Evolutionary conservation across 1,140 invertebrate species (phyloP).

Genomic region (Philaenus spumarius): DNA sequence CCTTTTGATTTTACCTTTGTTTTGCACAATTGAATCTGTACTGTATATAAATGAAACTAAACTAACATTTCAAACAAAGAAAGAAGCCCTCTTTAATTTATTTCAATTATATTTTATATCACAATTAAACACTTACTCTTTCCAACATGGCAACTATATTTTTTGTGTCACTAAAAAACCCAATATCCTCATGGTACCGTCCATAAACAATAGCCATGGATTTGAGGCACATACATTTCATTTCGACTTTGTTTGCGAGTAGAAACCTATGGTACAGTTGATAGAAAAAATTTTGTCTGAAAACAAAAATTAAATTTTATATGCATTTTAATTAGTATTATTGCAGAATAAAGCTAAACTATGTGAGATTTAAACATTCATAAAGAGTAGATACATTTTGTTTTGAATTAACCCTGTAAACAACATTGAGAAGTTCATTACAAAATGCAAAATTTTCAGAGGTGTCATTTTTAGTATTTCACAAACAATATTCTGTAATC

Average conservation of each 20-base stretch:
- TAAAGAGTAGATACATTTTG: too few relatives aligned
- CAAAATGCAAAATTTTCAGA: too few relatives aligned
- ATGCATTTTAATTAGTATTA: too few relatives aligned
- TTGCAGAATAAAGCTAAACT: too few relatives aligned
- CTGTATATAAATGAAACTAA: neutral
- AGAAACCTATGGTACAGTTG: conserved; percentile 97
- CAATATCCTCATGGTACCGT: conserved; percentile 93
- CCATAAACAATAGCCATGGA: conserved; percentile 98
- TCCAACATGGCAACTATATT: conserved; percentile 95
- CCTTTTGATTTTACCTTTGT: neutral
- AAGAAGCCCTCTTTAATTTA: too few relatives aligned
- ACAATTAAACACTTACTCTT: conserved; percentile 50
- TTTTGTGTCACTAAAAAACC: conserved; percentile 93
- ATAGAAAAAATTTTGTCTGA: conserved; percentile 94
- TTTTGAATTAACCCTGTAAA: too few relatives aligned
- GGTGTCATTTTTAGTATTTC: too few relatives aligned
- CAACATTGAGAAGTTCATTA: too few relatives aligned
- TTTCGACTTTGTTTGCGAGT: conserved; percentile 80
- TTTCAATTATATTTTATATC: neutral
- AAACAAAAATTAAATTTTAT: conserved; percentile 33
- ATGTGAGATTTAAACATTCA: too few relatives aligned
- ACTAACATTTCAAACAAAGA: neutral
- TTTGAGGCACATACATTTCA: conserved; percentile 94
- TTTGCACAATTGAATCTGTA: neutral
- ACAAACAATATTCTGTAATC: too few relatives aligned